Base-by-base conservation (phyloP, 2,888 invertebrate genomes). In the Catocala fraxini region DNA sequence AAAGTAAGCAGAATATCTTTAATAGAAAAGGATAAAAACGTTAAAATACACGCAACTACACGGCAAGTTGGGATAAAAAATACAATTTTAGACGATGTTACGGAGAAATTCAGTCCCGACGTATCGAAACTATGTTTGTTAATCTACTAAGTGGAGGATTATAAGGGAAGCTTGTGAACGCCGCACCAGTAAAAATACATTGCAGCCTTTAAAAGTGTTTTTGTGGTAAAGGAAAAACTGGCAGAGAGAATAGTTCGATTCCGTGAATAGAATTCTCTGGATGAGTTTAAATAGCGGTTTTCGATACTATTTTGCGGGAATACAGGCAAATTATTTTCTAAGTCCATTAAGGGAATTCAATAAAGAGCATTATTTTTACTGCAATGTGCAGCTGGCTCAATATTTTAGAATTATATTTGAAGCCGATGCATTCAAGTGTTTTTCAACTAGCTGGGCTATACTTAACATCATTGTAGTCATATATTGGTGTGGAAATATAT, bases 101-200 rank as follows among this genome's bases (percentile, higher is more conserved):
- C 54, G 56, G 47, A 34, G 49, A 58, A 66, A 70, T 71, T 52
- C 58, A 49, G 63, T 66, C 58, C 46, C 54, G 46, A 63, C 63
- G 56, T 68, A 67, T 75, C 57, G 66, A 51, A 65, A 73, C 70
- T 57, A 35, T 70, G 75, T 77, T 72, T 70, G 75, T 77, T 78
- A 80, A 78, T 78, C 80, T 70, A 64, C 67, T 80, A 80, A 78
- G 78, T 75, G 78, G 59, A 25, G 53, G 73, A 80, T 75, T 80
- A 72, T 75, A 63, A 63, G 70, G 63, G 15, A 62, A 65, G 49
- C 68, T 65, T 59, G 51, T 57, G 66, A 55, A 15, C 45, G 51
- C 48, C 35, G 54, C 51, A 73, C 60, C 43, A 52, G 34, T 66
- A 62, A 67, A 64, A 68, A 67, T 75, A 65, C 59, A 65, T 65